Evolutionary conservation across 2,888 invertebrate species (phyloP), one percentile per base, ranked within the genome.

Genomic region (Alitta virens): DNA sequence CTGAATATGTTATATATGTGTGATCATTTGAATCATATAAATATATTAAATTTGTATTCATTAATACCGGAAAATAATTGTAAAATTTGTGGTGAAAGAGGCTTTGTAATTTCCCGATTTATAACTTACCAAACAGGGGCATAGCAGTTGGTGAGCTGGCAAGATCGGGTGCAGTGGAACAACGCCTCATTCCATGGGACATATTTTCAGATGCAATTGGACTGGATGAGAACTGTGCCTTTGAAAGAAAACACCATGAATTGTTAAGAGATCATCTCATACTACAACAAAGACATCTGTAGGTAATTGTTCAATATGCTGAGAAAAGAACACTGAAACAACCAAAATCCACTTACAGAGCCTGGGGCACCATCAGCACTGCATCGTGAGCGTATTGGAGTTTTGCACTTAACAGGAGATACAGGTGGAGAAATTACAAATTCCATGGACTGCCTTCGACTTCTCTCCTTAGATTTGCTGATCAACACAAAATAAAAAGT

Each of bases 161-260:
- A 18, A 65, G 40, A 21, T 61, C 58, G 1, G 68, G 68, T 1
- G 63, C 65, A 2, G 67, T 63, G 27, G 67, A 68, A 42, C 65
- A 65, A 3, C 68, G 67, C 3, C 67, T 43, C 24, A 68, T n/a
- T 16, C 52, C 42, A 1, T 63, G 58, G 3, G 64, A 60, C 14
- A 24, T 42, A 18, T 27, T 21, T 26, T 27, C 50, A 12, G 40
- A 56, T n/a, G 25, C 33, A 16, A 79, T 79, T 2, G 79, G 79
- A 73, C 79, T 79, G 53, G 79, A 79, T 12, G 79, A 78, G 69
- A 78, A 78, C 68, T 75, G 75, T 27, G 65, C 66, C 74, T 74
- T 65, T 16, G 60, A 58, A 12, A 43, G 18, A 5, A 23, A 38
- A 27, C 12, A 33, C 5, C 33, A 33, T 33, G 7, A 33, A 33